Evolutionary conservation across 1,140 invertebrate species (phyloP).

Genomic region (Caenorhabditis briggsae): DNA sequence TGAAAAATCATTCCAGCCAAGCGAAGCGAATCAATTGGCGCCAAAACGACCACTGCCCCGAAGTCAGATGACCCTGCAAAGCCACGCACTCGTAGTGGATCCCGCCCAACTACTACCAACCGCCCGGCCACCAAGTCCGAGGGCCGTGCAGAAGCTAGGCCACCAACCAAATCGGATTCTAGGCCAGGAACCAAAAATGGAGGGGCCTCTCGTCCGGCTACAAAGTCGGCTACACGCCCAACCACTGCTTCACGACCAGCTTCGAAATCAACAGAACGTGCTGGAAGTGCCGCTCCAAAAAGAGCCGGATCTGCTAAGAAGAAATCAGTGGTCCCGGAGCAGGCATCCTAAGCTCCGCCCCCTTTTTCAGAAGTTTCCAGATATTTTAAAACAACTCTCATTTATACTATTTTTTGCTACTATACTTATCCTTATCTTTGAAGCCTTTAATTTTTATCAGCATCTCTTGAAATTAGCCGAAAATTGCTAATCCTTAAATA

Average conservation of each 20-base stretch:
- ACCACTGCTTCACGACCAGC: neutral
- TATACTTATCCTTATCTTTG: no score
- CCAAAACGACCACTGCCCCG: neutral
- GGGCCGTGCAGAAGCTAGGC: neutral
- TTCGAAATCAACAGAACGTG: neutral
- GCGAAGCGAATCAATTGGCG: neutral
- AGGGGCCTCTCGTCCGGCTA: neutral
- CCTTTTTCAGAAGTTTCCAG: no score
- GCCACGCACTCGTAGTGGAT: neutral
- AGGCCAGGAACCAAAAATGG: neutral
- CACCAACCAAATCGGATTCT: neutral
- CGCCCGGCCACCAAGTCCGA: neutral
- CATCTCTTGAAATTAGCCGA: no score
- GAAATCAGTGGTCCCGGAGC: neutral
- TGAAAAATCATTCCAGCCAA: slow-evolving; percentile 9
- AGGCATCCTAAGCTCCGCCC: neutral
- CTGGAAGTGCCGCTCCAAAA: slow-evolving; percentile 15
- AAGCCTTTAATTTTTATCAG: no score
- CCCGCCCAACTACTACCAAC: neutral
- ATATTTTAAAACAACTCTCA: no score
- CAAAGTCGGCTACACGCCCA: neutral
- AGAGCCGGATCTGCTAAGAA: slow-evolving; percentile 20
- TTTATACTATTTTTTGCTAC: no score
- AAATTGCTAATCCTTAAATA: no score
- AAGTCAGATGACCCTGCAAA: neutral